Conservation (phyloP, 2,797 vertebrate genomes). For the Petrocephalus sullivani region DNA sequence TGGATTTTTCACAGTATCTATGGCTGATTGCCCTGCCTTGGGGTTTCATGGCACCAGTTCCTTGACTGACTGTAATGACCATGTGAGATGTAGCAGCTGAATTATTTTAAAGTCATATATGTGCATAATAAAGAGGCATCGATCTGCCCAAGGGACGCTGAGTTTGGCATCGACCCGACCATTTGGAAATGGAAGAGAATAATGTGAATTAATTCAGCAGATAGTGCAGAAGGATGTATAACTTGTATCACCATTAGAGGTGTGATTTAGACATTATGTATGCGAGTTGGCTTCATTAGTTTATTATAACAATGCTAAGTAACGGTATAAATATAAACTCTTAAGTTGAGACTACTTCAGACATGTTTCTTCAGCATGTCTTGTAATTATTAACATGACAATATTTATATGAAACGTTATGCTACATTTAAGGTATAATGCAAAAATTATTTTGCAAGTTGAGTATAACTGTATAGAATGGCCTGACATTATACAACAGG, state of each 20-base stretch:
- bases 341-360: not conserved
- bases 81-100: constrained; percentile 1
- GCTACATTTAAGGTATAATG: not conserved
- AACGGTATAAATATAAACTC: not conserved
- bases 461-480: not conserved
- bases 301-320: not conserved
- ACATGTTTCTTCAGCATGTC: not conserved
- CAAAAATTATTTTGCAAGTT: not conserved
- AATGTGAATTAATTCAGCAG: not conserved
- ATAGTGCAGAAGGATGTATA: not conserved
- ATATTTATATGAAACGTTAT: not conserved
- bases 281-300: not conserved
- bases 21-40: not conserved
- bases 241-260: not conserved
- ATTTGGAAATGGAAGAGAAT: not conserved
- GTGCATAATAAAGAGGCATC: not conserved
- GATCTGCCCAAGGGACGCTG: not conserved
- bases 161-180: not conserved
- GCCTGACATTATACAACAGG: not conserved
- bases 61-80: not conserved
- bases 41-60: not conserved
- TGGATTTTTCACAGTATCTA: not conserved
- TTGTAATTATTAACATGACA: not conserved
- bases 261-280: constrained; percentile 3
- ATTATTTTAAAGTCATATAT: constrained; percentile 11